Evolutionary conservation across 2,797 vertebrate species (phyloP).

Genomic region (Oreonectes daqikongensis): DNA sequence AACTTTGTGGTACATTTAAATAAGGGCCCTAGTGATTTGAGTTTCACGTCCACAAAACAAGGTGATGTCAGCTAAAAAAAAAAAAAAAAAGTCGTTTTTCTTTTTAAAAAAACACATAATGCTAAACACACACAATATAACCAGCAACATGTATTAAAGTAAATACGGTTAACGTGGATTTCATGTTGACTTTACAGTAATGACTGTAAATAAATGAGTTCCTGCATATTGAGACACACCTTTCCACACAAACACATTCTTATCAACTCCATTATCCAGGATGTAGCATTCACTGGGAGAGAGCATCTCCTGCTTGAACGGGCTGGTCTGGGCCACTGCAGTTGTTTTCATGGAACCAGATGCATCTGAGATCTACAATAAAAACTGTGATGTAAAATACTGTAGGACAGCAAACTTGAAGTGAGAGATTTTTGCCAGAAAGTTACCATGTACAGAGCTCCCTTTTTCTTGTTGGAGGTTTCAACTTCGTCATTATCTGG

Average conservation of each 20-base stretch:
- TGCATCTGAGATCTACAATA: constrained; percentile 75
- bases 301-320: constrained; percentile 76
- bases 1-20: constrained; percentile 21
- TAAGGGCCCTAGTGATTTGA: neutral
- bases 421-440: neutral
- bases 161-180: neutral
- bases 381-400: neutral
- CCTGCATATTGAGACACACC: constrained; percentile 55
- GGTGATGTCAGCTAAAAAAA: neutral
- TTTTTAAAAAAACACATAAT: neutral
- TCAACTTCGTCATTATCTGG: constrained; percentile 60
- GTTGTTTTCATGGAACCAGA: constrained; percentile 67
- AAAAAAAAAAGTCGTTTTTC: no score
- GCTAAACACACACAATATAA: neutral
- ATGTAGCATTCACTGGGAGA: constrained; percentile 73
- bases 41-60: neutral
- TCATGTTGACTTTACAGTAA: neutral
- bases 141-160: neutral
- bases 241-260: constrained; percentile 80
- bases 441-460: constrained; percentile 73
- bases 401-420: neutral
- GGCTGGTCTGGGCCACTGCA: constrained; percentile 63
- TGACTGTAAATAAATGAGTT: neutral
- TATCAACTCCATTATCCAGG: constrained; percentile 72
- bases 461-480: constrained; percentile 54